Percentiles rank a stretch among this genome's conserved stretches.
Evolutionary conservation across 2,888 invertebrate species (phyloP).

Genomic region (Brenthis ino): DNA sequence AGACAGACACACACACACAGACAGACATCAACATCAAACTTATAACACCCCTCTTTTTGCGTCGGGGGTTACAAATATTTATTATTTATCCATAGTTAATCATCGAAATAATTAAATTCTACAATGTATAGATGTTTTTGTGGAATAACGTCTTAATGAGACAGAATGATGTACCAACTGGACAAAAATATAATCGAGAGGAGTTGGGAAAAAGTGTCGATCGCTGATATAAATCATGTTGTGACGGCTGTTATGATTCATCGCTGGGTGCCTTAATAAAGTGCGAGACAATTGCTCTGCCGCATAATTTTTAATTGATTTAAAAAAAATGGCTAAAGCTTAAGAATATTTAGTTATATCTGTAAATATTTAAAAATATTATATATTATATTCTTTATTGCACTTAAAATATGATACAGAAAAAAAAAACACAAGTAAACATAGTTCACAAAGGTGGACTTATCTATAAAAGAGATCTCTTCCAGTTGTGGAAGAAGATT

Average conservation of each 20-base stretch:
- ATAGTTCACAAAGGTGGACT: no score
- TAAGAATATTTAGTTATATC: neutral
- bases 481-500: no score
- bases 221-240: constrained; percentile 47
- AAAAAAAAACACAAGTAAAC: no score
- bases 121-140: constrained; percentile 5
- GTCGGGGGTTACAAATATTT: no score
- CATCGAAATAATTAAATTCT: neutral
- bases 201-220: constrained; percentile 42
- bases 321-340: neutral
- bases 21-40: no score
- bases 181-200: constrained; percentile 40
- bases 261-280: constrained; percentile 42
- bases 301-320: constrained; percentile 22
- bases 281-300: constrained; percentile 27
- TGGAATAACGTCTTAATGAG: constrained; percentile 52
- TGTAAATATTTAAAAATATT: neutral
- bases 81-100: neutral
- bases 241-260: constrained; percentile 48
- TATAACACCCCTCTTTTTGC: no score
- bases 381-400: no score
- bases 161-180: constrained; percentile 47
- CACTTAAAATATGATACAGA: no score
- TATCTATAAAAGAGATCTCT: no score
- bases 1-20: no score